phyloP scores from a whole-genome alignment of 2,888 invertebrate genomes.

The Epinotia brunnichana region DNA sequence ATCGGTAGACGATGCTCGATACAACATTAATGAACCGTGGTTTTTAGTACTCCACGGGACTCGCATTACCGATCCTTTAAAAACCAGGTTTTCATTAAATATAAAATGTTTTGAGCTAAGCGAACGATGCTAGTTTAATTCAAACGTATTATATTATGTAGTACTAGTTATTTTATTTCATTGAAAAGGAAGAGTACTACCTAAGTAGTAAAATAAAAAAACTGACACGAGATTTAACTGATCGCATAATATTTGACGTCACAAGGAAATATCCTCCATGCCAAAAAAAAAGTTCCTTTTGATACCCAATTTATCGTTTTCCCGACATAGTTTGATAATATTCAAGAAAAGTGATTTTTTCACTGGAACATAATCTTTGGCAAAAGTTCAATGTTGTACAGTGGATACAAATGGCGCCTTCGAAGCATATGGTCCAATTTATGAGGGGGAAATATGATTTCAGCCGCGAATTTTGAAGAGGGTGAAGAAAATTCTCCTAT shows the following conservation, averaged over 20 bases:
- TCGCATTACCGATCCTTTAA: too few relatives aligned
- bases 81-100: too few relatives aligned
- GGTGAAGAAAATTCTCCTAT: slow-evolving; percentile 23
- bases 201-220: too few relatives aligned
- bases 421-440: slow-evolving; percentile 25
- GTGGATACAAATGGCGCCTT: slow-evolving; percentile 12
- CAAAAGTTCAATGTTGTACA: slow-evolving; percentile 16
- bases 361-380: slow-evolving; percentile 11
- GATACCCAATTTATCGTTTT: neutral
- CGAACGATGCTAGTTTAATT: too few relatives aligned
- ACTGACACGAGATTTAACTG: too few relatives aligned
- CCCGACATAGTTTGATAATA: neutral
- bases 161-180: too few relatives aligned
- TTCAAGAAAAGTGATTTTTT: neutral
- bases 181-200: too few relatives aligned
- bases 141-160: too few relatives aligned
- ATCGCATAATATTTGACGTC: too few relatives aligned
- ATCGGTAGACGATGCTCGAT: neutral
- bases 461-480: slow-evolving; percentile 19
- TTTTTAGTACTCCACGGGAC: too few relatives aligned
- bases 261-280: neutral
- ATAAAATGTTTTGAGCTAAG: too few relatives aligned
- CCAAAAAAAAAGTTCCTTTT: neutral
- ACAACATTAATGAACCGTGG: neutral
- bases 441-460: slow-evolving; percentile 28